Conservation (phyloP, 2,888 invertebrate genomes). For the Myopa testacea region DNA sequence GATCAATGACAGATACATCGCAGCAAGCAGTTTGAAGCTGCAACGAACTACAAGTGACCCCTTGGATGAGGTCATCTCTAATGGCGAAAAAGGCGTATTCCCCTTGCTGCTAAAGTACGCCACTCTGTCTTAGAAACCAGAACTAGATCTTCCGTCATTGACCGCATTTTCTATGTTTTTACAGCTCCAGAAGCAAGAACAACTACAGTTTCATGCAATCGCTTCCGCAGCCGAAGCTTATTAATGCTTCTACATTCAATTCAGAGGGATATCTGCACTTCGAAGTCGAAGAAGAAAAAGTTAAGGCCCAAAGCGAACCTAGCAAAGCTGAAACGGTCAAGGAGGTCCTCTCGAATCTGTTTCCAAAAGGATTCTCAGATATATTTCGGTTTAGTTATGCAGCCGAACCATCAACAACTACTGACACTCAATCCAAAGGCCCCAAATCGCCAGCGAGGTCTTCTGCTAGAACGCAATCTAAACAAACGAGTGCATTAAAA, state of each 20-base stretch:
- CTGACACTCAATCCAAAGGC: background rate
- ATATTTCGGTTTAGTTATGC: slow-evolving; percentile 62
- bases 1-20: background rate
- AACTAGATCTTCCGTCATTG: background rate
- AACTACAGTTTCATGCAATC: background rate
- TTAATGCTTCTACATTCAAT: slow-evolving; percentile 40
- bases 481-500: background rate
- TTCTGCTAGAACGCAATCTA: background rate
- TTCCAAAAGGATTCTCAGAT: slow-evolving; percentile 63
- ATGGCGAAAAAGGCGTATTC: background rate
- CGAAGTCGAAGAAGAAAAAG: slow-evolving; percentile 51
- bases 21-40: background rate
- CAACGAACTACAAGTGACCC: background rate
- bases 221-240: background rate
- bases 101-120: background rate
- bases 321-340: slow-evolving; percentile 57
- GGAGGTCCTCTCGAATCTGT: slow-evolving; percentile 59
- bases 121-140: background rate
- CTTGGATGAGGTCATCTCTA: background rate
- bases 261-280: slow-evolving; percentile 61
- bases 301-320: slow-evolving; percentile 27
- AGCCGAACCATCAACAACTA: slow-evolving; percentile 43
- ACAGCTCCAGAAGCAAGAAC: background rate
- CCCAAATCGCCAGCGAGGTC: background rate
- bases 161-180: background rate